phyloP scores from a whole-genome alignment of 2,797 vertebrate species.

The Tapirus indicus region DNA sequence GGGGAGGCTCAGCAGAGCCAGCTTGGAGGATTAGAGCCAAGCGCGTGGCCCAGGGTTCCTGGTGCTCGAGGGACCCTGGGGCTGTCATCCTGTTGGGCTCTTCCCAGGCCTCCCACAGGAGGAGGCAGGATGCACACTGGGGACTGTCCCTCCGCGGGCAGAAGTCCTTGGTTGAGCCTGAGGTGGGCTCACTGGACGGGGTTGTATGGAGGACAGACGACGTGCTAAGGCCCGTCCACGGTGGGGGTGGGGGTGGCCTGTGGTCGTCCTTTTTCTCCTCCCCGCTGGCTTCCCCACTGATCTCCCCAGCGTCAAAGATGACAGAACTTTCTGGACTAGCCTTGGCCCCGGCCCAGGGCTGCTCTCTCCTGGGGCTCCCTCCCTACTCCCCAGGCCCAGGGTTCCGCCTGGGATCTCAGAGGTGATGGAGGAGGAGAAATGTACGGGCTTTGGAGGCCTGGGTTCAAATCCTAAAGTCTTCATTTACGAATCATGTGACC shows the following conservation, averaged over 20 bases:
- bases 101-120: background rate
- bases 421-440: background rate
- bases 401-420: background rate
- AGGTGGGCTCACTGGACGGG: background rate
- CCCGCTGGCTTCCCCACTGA: background rate
- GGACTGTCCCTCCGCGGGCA: background rate
- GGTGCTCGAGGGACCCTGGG: background rate
- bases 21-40: background rate
- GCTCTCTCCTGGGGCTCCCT: background rate
- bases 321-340: background rate
- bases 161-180: background rate
- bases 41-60: background rate
- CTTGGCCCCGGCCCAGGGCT: background rate
- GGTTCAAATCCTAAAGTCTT: background rate
- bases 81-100: background rate
- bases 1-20: background rate
- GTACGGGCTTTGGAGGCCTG: background rate
- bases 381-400: background rate
- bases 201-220: background rate
- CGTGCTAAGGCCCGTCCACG: background rate
- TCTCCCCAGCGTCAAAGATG: background rate
- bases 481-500: background rate
- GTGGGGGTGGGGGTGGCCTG: background rate
- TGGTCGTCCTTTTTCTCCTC: too few relatives aligned
- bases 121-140: background rate